phyloP scores from a whole-genome alignment of 2,888 invertebrate genomes.

The Deilephila elpenor region DNA sequence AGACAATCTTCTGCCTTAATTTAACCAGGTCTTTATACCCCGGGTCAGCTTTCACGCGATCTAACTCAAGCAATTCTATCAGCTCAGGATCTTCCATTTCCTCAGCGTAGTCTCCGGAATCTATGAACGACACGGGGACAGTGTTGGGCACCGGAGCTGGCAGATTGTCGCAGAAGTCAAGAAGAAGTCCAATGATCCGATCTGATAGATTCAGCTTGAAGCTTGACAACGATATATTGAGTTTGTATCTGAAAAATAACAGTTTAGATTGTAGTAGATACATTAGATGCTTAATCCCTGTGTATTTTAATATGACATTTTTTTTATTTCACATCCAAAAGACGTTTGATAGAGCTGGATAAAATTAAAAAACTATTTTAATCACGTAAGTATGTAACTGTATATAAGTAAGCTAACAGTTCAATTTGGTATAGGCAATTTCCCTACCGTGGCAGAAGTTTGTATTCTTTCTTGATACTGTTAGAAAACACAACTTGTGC shows the following conservation, averaged over 20 bases:
- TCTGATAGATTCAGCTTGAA: conserved; percentile 91
- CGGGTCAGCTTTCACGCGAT: conserved; percentile 69
- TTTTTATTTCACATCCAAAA: too few relatives aligned
- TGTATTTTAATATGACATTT: background rate
- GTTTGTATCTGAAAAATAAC: conserved; percentile 86
- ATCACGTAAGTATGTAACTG: too few relatives aligned
- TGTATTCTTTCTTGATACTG: conserved; percentile 89
- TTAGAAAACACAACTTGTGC: conserved; percentile 88
- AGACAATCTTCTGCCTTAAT: conserved; percentile 74
- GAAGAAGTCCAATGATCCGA: conserved; percentile 86
- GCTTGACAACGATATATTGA: conserved; percentile 89
- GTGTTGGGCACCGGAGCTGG: conserved; percentile 78
- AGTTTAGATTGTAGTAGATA: background rate
- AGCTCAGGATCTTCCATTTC: conserved; percentile 65
- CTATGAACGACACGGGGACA: conserved; percentile 76
- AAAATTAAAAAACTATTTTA: too few relatives aligned
- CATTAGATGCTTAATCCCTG: background rate
- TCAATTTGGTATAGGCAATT: background rate
- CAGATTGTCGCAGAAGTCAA: conserved; percentile 85
- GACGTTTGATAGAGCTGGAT: too few relatives aligned
- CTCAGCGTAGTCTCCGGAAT: conserved; percentile 73
- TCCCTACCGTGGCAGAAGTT: conserved; percentile 85
- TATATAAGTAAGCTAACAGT: too few relatives aligned
- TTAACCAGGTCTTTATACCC: conserved; percentile 70
- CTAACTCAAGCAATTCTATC: conserved; percentile 56